Evolutionary conservation across 2,888 invertebrate species (phyloP).

Genomic region (Microctonus hyperodae): DNA sequence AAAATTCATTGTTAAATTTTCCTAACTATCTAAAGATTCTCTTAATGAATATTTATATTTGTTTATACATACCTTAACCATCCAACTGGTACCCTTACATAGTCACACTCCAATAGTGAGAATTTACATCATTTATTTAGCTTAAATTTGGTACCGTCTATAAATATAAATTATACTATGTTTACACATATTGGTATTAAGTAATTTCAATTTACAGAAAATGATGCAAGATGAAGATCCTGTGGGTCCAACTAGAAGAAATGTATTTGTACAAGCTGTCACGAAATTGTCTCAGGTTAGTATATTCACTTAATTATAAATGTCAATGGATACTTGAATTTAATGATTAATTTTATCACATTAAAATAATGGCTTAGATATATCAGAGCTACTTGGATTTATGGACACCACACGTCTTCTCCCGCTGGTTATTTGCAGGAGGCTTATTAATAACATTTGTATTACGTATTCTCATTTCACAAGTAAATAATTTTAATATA

Average conservation of each 20-base stretch:
- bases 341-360: constrained; percentile 3
- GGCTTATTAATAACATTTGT: constrained; percentile 77
- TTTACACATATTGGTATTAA: neutral
- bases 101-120: neutral
- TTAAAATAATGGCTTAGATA: constrained; percentile 63
- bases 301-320: constrained; percentile 25
- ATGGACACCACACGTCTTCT: constrained; percentile 83
- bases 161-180: neutral
- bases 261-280: constrained; percentile 73
- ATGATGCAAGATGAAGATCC: constrained; percentile 79
- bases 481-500: constrained; percentile 67
- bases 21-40: no score
- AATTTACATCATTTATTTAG: neutral
- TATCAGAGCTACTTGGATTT: constrained; percentile 87
- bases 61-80: no score
- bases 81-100: neutral
- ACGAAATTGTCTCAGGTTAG: constrained; percentile 72
- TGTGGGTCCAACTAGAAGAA: constrained; percentile 69
- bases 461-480: constrained; percentile 81
- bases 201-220: constrained; percentile 44
- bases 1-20: no score
- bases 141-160: neutral
- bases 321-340: constrained; percentile 8
- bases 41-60: no score
- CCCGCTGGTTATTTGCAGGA: constrained; percentile 81